Conservation (phyloP, 2,797 vertebrate genomes). For the Parotocinclus haroldoi region DNA sequence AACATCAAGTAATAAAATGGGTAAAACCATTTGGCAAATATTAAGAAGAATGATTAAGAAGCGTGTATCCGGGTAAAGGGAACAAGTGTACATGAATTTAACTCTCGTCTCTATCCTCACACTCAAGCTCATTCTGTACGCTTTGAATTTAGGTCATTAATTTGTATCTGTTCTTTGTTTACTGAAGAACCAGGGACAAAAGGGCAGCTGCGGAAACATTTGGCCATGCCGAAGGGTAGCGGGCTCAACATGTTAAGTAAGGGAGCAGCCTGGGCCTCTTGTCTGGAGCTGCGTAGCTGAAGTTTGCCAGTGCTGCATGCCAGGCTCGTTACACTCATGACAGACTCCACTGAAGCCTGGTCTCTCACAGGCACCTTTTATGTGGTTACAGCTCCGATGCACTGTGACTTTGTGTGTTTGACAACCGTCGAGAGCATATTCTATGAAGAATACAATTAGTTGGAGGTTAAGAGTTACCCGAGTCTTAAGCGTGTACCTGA, state of each 20-base stretch:
- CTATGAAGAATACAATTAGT: background rate
- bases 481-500: background rate
- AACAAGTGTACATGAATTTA: conserved; percentile 74
- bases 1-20: no score
- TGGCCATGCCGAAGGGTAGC: conserved; percentile 97
- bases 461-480: background rate
- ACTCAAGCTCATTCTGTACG: conserved; percentile 57
- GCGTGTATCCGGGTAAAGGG: conserved; percentile 68
- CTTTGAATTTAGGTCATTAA: conserved; percentile 99
- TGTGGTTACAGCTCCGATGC: conserved; percentile 1
- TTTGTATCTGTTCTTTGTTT: conserved; percentile 99
- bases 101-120: conserved; percentile 46
- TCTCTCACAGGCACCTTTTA: conserved; percentile 8
- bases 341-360: background rate
- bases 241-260: conserved; percentile 84
- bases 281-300: conserved; percentile 83
- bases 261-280: conserved; percentile 87
- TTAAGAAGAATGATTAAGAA: no score
- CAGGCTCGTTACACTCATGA: conserved; percentile 58
- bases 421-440: background rate
- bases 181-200: conserved; percentile 98
- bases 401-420: background rate
- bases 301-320: conserved; percentile 79
- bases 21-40: no score
- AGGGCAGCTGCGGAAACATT: conserved; percentile 99